A percentile compares a stretch with the other conserved stretches of the same genome.
These are phyloP conservation scores for Thaumatotibia leucotreta DNA, from an alignment of 1,140 invertebrate species.

Conservation along the genomic window DNA sequence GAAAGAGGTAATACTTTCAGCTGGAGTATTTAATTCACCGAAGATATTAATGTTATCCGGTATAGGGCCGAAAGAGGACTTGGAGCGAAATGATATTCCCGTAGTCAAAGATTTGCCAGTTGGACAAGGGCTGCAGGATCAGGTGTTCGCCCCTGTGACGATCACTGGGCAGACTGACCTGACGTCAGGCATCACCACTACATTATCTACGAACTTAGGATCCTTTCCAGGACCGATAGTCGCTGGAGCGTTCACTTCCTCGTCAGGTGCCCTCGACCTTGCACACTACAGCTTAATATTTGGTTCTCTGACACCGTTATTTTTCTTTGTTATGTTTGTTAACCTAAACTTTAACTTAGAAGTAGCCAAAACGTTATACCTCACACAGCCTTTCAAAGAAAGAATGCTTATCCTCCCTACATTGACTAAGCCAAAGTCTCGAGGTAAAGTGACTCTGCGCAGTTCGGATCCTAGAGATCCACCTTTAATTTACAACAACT, in stretches of 20 bases:
- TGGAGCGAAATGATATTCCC: background rate
- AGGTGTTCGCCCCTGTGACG: background rate
- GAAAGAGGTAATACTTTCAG: slow-evolving; percentile 81
- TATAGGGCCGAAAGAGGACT: slow-evolving; percentile 76
- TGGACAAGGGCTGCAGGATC: slow-evolving; percentile 15
- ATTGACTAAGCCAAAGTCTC: background rate
- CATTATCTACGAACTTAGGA: background rate
- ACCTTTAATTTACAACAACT: background rate
- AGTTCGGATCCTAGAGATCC: background rate
- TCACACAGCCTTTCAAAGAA: background rate
- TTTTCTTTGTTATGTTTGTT: background rate
- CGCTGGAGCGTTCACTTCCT: background rate
- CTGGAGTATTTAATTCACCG: slow-evolving; percentile 80
- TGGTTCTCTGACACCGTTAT: background rate
- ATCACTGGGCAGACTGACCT: background rate
- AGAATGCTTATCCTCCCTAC: background rate
- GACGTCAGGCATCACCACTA: background rate
- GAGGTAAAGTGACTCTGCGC: background rate
- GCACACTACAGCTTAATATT: background rate
- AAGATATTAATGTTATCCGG: slow-evolving; percentile 85
- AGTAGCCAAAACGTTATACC: background rate
- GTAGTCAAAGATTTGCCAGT: background rate
- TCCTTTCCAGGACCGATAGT: background rate
- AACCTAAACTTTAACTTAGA: background rate
- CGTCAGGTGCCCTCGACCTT: background rate